Base-by-base conservation (phyloP, 1,140 invertebrate genomes). In the Papilio dardanus region DNA sequence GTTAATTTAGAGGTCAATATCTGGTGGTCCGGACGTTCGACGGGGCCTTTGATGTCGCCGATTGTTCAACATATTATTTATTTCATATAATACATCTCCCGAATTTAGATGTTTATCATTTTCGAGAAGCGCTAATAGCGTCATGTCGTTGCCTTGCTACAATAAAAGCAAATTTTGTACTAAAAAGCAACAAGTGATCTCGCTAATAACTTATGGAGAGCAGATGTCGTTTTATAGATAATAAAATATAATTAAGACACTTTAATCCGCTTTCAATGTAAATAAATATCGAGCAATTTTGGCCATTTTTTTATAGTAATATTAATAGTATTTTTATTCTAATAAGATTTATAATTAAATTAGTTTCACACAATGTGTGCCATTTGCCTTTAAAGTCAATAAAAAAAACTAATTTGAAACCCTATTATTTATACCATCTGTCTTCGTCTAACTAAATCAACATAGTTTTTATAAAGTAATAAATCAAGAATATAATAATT, bases 21-120 rank as follows among this genome's bases (percentile, higher is more conserved):
- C 58, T 78, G 76, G 81, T 74, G 58, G 78, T 71, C 78, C 40
- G 67, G 31, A 73, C 71, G 54, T 75, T 74, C 42, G 21, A 77
- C 33, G 77, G 77, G 73, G 76, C 79, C 77, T 90, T 91, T 92
- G 89, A 91, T 85, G 86, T 86, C 79, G 77, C 84, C 86, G 83
- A 77, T 84, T 77, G 76, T 71, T 80, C 81, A 81, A 81, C 83
- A 54, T 75, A 75, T 81, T 82, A 88, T 88, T 88, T 88, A 86
- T 89, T 88, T 85, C 86, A 84, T 84, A 88, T 88, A 87, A 88
- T 50, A 88, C 79, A 83, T 80, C 81, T 80, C 71, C 79, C 80
- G 79, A 80, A 86, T 92, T 90, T 83, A 89, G 88, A 91, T 92
- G 77, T 92, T 88, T 89, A 89, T 89, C 87, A 84, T 77, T 89